A percentile compares a stretch with the other conserved stretches of the same genome.
Evolutionary conservation across 2,888 invertebrate genomes (phyloP).

Genomic region (Andrena haemorrhoa): DNA sequence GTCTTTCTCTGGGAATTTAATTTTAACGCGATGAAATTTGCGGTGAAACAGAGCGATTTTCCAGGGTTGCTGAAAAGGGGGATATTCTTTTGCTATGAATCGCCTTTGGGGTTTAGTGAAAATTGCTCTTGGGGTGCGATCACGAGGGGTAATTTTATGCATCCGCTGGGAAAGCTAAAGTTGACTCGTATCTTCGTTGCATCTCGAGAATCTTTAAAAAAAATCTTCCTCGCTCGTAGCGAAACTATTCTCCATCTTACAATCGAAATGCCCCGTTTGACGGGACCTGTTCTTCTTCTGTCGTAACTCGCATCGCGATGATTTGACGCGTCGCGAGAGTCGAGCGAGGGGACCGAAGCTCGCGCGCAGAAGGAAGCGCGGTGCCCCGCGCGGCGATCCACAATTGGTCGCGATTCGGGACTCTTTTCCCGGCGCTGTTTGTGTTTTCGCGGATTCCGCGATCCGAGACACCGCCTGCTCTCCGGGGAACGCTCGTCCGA

Average conservation of each 20-base stretch:
- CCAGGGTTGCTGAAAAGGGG: no score
- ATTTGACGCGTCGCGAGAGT: background rate
- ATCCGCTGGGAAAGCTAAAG: no score
- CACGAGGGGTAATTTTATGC: no score
- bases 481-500: slow-evolving; percentile 52
- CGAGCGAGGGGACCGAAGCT: background rate
- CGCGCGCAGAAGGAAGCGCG: background rate
- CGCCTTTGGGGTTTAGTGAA: no score
- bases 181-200: no score
- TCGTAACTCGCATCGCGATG: background rate
- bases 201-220: no score
- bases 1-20: no score
- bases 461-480: background rate
- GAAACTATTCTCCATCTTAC: background rate
- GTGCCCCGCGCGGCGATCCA: background rate
- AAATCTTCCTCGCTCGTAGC: background rate
- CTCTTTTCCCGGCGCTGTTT: slow-evolving; percentile 22
- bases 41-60: no score
- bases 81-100: no score
- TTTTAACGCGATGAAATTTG: no score
- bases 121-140: no score
- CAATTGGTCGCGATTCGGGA: background rate
- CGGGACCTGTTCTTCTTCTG: background rate
- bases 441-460: slow-evolving; percentile 39
- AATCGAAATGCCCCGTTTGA: background rate